Conservation (phyloP, 2,888 invertebrate genomes). For the Drosophila nigricruria region DNA sequence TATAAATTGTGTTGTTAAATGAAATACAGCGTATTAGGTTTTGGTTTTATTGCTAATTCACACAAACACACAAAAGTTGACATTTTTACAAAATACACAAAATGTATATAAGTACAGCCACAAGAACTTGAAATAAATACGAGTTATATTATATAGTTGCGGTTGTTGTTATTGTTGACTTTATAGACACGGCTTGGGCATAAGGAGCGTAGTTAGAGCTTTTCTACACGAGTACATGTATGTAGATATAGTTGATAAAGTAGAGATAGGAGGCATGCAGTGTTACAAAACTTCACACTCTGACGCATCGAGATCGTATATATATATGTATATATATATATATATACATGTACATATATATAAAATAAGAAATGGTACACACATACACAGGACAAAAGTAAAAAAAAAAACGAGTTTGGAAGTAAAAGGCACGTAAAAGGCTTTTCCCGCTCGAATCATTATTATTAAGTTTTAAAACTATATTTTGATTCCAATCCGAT, state of each 20-base stretch:
- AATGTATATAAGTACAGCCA: constrained; percentile 65
- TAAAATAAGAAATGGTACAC: constrained; percentile 31
- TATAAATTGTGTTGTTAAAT: constrained; percentile 40
- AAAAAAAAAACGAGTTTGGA: constrained; percentile 23
- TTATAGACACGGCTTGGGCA: constrained; percentile 67
- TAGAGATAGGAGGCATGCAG: constrained; percentile 61
- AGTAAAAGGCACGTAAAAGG: constrained; percentile 75
- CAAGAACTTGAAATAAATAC: constrained; percentile 53
- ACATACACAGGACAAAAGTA: constrained; percentile 48
- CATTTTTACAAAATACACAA: constrained; percentile 56
- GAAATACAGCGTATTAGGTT: constrained; percentile 69
- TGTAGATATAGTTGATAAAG: constrained; percentile 36
- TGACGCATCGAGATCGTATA: constrained; percentile 24
- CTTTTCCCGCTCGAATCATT: constrained; percentile 39
- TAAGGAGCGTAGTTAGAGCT: constrained; percentile 54
- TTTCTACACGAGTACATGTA: constrained; percentile 53
- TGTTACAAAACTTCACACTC: constrained; percentile 44
- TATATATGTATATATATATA: constrained; percentile 10
- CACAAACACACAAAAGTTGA: constrained; percentile 77
- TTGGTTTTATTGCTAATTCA: constrained; percentile 76
- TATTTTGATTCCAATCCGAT: constrained; percentile 20
- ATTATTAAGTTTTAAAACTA: background rate
- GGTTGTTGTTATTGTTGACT: constrained; percentile 29
- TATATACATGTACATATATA: background rate
- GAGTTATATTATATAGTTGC: constrained; percentile 28